phyloP scores from a whole-genome alignment of 2,797 vertebrate species.

The Chaunax sp. region DNA sequence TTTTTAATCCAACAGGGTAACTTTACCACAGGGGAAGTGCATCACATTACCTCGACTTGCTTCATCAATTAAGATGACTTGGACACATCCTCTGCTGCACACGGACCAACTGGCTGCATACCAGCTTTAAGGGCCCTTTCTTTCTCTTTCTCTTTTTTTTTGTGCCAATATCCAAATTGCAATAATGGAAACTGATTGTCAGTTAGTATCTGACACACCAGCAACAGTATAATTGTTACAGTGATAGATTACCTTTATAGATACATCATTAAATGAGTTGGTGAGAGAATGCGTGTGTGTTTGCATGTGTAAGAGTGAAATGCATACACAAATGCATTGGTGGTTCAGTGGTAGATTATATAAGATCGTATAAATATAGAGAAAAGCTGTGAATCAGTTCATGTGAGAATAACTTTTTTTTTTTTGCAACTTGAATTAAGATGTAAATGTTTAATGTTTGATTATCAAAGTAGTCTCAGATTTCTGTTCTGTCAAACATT shows the following conservation, averaged over 20 bases:
- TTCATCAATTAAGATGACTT: conserved; percentile 56
- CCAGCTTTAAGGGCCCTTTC: conserved; percentile 23
- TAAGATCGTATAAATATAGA: not conserved
- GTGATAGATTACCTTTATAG: conserved; percentile 22
- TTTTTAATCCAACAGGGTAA: conserved; percentile 54
- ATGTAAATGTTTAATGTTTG: accelerated
- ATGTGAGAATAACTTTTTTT: not conserved
- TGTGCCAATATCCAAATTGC: conserved; percentile 21
- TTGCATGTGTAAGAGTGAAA: not conserved
- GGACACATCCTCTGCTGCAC: conserved; percentile 42
- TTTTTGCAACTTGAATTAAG: not conserved
- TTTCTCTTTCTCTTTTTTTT: conserved; percentile 14
- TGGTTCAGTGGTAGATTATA: no score
- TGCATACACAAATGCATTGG: not conserved
- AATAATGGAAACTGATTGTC: conserved; percentile 27
- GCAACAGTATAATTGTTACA: conserved; percentile 24
- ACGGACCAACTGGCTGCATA: conserved; percentile 32
- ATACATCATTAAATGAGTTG: conserved; percentile 32
- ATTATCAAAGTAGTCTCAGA: not conserved
- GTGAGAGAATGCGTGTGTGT: conserved; percentile 15
- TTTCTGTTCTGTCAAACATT: no score
- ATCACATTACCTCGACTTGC: conserved; percentile 62
- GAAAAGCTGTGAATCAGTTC: not conserved
- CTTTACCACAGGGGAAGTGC: conserved; percentile 44
- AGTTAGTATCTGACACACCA: conserved; percentile 21